Base-by-base conservation (phyloP, 2,888 invertebrate species). In the Fragum sueziense region DNA sequence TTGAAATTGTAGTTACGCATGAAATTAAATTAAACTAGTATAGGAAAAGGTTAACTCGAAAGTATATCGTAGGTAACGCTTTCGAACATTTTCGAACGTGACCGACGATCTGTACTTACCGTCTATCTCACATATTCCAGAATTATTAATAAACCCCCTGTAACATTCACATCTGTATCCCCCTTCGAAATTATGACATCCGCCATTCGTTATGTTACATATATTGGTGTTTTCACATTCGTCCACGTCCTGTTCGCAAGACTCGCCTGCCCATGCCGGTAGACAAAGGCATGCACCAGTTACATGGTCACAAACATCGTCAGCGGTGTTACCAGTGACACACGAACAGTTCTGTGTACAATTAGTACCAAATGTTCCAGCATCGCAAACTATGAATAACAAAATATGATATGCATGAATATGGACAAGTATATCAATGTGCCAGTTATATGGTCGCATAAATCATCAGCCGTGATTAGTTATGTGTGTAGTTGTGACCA, bases 251-350 rank as follows among this genome's bases (percentile, higher is more conserved):
- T 17, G 25, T n/a, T 79, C 67, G 62, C 86, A 86, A 7, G 51
- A 52, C 3, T 3, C 25, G 2, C 84, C 86, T n/a, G 71, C 27
- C 86, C 86, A 86, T 6, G 81, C 75, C 14, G 73, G 20, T 14
- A 77, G 71, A 71, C 86, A 86, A 17, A 68, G 34, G 67, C 86
- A 86, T 11, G 7, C 61, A 27, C 85, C 86, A 37, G 72, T 57
- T 2, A 69, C 61, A 34, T 74, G 78, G 51, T 85, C 61, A 76
- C 85, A 86, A 1, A 69, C 62, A 54, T 73, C 70, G 9, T 57
- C 52, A 0, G 57, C 11, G 20, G 29, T 41, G 14, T 81, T n/a
- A 0, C 9, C 29, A 25, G 52, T 37, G 7, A 61, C 57, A 72
- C 80, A 81, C 27, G 67, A 57, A 57, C 80, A 81, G 0, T 68